These are phyloP conservation scores for Aplysia californica DNA, from an alignment of 1,140 invertebrate genomes.

Conservation along the genomic window DNA sequence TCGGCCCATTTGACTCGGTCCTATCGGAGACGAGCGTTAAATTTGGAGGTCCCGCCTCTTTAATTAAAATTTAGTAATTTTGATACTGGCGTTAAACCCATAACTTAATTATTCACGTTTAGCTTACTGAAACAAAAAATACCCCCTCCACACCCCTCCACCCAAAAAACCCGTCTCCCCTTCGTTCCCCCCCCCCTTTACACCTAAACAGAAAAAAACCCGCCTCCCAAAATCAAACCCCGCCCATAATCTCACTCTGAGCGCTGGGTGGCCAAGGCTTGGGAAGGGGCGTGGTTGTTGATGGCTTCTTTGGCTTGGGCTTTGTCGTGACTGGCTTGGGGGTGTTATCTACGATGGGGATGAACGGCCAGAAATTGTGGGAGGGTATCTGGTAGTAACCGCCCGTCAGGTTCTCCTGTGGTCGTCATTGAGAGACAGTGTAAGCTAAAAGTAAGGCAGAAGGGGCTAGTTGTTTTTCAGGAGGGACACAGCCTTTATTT, in stretches of 20 bases:
- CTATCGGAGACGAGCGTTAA: too few species aligned
- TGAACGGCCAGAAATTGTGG: constrained; percentile 36
- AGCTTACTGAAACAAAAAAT: too few species aligned
- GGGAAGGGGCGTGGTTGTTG: constrained; percentile 24
- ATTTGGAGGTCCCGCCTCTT: too few species aligned
- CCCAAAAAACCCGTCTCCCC: too few species aligned
- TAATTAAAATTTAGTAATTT: too few species aligned
- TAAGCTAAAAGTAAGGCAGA: background rate
- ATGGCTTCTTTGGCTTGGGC: background rate
- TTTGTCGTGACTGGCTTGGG: background rate
- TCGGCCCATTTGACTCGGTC: too few species aligned
- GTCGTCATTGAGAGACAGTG: background rate
- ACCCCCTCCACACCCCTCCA: too few species aligned
- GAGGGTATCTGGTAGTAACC: constrained; percentile 1
- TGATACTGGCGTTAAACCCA: too few species aligned
- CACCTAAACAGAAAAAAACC: too few species aligned
- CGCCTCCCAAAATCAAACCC: too few species aligned
- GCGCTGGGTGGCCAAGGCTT: constrained; percentile 2
- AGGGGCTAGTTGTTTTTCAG: background rate
- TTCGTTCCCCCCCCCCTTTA: too few species aligned
- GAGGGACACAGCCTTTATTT: too few species aligned
- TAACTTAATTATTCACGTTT: background rate
- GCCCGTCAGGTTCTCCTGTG: background rate
- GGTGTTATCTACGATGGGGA: constrained; percentile 23
- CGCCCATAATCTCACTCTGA: background rate